Evolutionary conservation across 1,140 invertebrate species (phyloP), one percentile per base, ranked within the genome.

Genomic region (Pseudomyrmex sp.): DNA sequence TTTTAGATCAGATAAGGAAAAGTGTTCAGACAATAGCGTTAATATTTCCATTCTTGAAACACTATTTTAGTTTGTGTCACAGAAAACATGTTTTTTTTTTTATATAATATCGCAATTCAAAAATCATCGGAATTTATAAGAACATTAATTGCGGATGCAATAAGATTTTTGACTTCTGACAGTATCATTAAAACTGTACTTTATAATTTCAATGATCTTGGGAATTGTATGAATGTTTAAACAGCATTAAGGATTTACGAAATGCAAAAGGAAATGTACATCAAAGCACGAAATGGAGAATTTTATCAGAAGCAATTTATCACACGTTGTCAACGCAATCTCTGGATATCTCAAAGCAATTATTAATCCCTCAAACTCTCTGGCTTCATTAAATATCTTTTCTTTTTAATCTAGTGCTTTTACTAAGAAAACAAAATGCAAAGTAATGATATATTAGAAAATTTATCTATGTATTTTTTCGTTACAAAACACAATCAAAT

Each of bases 241-340:
- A 50, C 9, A 46, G 26, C 26, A 69, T 79, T 69, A 79, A 79
- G 23, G 44, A 26, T 58, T 69, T 23, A 48, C 18, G 15, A 70
- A 70, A 70, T 70, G 20, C 48, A 48, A 54, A 9, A 20, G 12
- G 15, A 82, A 65, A 58, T 61, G 9, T 48, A 79, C 82, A 76
- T 65, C 15, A 75, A 83, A 66, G 65, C 15, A 54, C 13, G 50
- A 79, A 84, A 86, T 66, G 59, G 56, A 62, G 62, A 82, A 84
- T 80, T 89, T 88, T 88, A 88, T 89, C 83, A 88, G 46, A 59
- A 82, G 65, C 79, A 76, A 85, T 85, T 85, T 80, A 84, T 84
- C 83, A 79, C 48, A 5, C 1, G 15, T 46, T 23, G 74, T 72
- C 68, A 69, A 79, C 35, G 35, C 35, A 35, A 35, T 35, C 35